phyloP scores from a whole-genome alignment of 2,113 vertebrate genomes.

The Dicrurus megarhynchus region DNA sequence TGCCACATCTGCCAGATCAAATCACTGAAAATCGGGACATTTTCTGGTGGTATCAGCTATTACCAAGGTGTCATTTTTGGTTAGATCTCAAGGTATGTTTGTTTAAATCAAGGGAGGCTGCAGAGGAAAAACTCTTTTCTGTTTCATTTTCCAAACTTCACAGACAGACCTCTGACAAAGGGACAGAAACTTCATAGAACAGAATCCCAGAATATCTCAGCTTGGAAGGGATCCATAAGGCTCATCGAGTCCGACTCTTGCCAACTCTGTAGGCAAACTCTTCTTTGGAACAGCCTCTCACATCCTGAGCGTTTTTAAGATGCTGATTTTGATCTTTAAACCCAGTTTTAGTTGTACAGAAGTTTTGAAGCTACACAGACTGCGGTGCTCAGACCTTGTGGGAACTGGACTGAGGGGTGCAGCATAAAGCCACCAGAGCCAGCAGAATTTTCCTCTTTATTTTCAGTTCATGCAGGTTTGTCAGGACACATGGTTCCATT shows the following conservation, averaged over 20 bases:
- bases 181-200: neutral
- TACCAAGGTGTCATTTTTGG: neutral
- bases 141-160: neutral
- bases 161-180: neutral
- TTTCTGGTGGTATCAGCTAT: neutral
- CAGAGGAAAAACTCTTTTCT: neutral
- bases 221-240: neutral
- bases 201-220: neutral
- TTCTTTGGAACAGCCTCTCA: neutral
- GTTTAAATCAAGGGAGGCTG: neutral
- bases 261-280: neutral
- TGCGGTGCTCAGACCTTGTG: neutral
- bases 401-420: neutral
- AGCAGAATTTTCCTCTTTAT: neutral
- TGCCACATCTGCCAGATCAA: neutral
- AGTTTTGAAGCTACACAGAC: neutral
- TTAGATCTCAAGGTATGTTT: neutral
- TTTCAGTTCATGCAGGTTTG: neutral
- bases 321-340: neutral
- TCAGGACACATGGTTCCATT: neutral
- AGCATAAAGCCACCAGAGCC: neutral
- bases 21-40: neutral
- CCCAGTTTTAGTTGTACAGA: neutral
- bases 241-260: accelerated
- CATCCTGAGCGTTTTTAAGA: neutral